Percentiles rank a stretch among this genome's conserved stretches.
Evolutionary conservation across 1,140 invertebrate genomes (phyloP).

Genomic region (Drosophila insularis): DNA sequence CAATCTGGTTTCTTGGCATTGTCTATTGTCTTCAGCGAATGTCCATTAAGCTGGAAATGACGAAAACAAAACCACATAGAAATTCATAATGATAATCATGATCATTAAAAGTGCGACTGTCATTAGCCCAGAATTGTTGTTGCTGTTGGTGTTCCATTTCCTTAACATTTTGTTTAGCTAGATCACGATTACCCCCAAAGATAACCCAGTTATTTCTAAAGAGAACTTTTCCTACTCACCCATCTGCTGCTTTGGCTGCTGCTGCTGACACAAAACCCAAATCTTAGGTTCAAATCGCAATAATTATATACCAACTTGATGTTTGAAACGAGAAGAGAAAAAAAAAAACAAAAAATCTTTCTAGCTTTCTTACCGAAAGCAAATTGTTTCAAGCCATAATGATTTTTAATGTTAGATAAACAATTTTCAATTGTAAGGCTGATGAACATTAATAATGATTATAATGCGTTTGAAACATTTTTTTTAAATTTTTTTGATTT

Average conservation of each 20-base stretch:
- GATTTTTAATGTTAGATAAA: slow-evolving; percentile 17
- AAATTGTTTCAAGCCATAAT: slow-evolving; percentile 42
- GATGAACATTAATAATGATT: slow-evolving; percentile 51
- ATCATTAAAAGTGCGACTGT: slow-evolving; percentile 72
- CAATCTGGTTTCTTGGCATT: slow-evolving; percentile 38
- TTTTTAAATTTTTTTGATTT: slow-evolving; percentile 44
- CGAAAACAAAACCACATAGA: slow-evolving; percentile 42
- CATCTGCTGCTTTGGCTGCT: slow-evolving; percentile 22
- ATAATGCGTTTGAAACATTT: slow-evolving; percentile 25
- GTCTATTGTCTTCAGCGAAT: background rate
- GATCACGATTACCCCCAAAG: slow-evolving; percentile 64
- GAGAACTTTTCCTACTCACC: slow-evolving; percentile 39
- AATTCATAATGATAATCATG: slow-evolving; percentile 72
- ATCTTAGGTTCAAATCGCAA: slow-evolving; percentile 56
- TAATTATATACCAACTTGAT: slow-evolving; percentile 48
- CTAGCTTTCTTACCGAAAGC: slow-evolving; percentile 30
- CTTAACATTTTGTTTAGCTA: slow-evolving; percentile 41
- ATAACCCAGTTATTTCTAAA: slow-evolving; percentile 56
- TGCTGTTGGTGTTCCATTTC: slow-evolving; percentile 52
- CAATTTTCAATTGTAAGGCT: slow-evolving; percentile 44
- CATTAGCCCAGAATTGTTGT: slow-evolving; percentile 66
- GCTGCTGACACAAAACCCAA: slow-evolving; percentile 56
- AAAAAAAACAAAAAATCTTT: background rate
- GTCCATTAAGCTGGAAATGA: slow-evolving; percentile 14
- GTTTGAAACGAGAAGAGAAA: background rate